A percentile compares a stretch with the other conserved stretches of the same genome.
Conservation (phyloP, 1,140 invertebrate species). For the Drosophila azteca region DNA sequence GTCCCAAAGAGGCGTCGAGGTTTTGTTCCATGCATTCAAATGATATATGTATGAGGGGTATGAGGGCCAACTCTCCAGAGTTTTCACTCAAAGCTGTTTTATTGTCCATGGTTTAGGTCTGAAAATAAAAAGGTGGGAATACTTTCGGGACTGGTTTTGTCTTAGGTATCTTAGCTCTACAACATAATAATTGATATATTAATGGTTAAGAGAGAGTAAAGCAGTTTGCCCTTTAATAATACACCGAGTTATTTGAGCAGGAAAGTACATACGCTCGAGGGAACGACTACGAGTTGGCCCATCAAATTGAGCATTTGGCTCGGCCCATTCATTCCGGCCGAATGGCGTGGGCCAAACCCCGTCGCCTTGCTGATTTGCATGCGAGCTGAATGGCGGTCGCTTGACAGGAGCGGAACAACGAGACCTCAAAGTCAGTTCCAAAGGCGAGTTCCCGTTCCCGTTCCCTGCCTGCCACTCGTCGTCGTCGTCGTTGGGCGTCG, state of each 20-base stretch:
- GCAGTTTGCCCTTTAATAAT: too few species aligned
- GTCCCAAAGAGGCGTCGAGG: too few species aligned
- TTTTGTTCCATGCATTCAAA: too few species aligned
- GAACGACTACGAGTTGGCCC: constrained; percentile 13
- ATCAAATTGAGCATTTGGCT: constrained; percentile 62
- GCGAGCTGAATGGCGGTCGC: constrained; percentile 35
- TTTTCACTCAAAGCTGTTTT: too few species aligned
- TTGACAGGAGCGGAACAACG: constrained; percentile 21
- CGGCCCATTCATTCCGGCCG: constrained; percentile 42
- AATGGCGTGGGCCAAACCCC: constrained; percentile 13
- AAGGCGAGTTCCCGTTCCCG: constrained; percentile 11
- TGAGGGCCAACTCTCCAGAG: too few species aligned
- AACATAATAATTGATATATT: neutral
- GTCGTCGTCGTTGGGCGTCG: constrained; percentile 25
- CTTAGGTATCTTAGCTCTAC: neutral
- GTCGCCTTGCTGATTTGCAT: constrained; percentile 62
- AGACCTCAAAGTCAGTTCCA: constrained; percentile 51
- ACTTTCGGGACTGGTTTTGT: too few species aligned
- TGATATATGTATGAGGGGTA: too few species aligned
- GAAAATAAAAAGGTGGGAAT: too few species aligned
- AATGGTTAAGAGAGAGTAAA: neutral
- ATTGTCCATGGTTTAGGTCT: too few species aligned
- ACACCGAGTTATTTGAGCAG: too few species aligned
- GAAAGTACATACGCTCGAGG: too few species aligned
- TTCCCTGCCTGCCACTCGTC: constrained; percentile 8